Percentiles rank a stretch among this genome's conserved stretches.
These are phyloP conservation scores for Pseudeuparius sepicola DNA, from an alignment of 2,888 invertebrate genomes.

Conservation along the genomic window DNA sequence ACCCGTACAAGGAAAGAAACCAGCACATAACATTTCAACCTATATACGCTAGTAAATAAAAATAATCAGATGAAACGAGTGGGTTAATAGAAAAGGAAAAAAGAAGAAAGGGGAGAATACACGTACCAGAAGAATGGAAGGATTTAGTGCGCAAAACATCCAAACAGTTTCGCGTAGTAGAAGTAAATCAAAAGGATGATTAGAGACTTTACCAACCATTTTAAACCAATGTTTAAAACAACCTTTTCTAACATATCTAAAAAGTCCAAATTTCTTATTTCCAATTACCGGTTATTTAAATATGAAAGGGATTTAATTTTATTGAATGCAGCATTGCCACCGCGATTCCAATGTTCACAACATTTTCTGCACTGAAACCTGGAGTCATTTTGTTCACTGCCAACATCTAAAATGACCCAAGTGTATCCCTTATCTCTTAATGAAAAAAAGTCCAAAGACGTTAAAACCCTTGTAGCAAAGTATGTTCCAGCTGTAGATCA, in stretches of 20 bases:
- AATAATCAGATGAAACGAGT: too few species aligned
- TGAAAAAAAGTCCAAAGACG: constrained; percentile 7
- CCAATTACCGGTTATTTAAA: too few species aligned
- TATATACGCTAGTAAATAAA: too few species aligned
- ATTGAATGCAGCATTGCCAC: constrained; percentile 1
- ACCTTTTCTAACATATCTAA: too few species aligned
- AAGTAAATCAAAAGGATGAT: constrained; percentile 8
- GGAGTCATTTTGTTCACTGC: background rate
- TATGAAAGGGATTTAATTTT: too few species aligned
- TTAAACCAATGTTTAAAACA: constrained; percentile 8
- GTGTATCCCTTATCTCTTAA: constrained; percentile 6
- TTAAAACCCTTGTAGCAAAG: constrained; percentile 7
- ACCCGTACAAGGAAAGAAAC: too few species aligned
- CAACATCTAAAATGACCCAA: constrained; percentile 3
- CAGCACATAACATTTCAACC: too few species aligned
- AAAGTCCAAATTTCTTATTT: too few species aligned
- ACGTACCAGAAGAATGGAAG: constrained; percentile 8
- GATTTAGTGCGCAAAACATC: constrained; percentile 7
- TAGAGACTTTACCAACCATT: constrained; percentile 5
- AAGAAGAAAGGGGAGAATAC: constrained; percentile 6
- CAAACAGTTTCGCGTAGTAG: constrained; percentile 7
- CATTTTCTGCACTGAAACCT: constrained; percentile 1
- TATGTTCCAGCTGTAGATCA: constrained; percentile 9
- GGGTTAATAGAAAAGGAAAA: constrained; percentile 8
- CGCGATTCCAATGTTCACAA: background rate